Evolutionary conservation across 2,113 vertebrate genomes (phyloP).

Genomic region (Phaethon lepturus): DNA sequence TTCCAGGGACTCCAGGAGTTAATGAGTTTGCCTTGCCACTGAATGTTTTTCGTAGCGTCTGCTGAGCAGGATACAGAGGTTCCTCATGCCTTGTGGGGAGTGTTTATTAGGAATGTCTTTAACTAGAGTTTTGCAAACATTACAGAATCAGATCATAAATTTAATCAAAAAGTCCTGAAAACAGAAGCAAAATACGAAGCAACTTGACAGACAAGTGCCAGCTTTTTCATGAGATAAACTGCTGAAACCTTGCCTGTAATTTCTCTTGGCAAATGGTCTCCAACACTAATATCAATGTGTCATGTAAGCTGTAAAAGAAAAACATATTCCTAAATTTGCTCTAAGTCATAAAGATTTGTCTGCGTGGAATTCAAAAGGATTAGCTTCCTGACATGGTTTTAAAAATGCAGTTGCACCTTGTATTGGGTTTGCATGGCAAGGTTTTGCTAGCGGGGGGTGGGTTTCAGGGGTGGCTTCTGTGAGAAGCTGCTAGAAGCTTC

Average conservation of each 20-base stretch:
- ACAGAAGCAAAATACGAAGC: conserved; percentile 24
- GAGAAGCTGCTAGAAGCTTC: too few species aligned
- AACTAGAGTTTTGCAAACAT: not conserved
- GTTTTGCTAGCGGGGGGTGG: too few species aligned
- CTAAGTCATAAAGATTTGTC: not conserved
- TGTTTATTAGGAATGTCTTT: conserved; percentile 13
- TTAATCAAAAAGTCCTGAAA: not conserved
- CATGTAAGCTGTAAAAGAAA: conserved; percentile 56
- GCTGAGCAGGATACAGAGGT: not conserved
- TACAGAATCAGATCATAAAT: not conserved
- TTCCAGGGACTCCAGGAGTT: not conserved
- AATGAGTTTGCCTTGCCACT: not conserved
- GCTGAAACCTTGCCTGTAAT: conserved; percentile 48
- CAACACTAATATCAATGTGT: conserved; percentile 33
- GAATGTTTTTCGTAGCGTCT: not conserved
- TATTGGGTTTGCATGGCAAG: too few species aligned
- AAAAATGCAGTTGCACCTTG: not conserved
- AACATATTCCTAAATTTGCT: conserved; percentile 40
- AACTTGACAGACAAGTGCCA: conserved; percentile 38
- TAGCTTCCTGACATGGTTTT: not conserved
- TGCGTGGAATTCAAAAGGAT: not conserved
- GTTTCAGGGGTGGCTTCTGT: too few species aligned
- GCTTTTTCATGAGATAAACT: conserved; percentile 18
- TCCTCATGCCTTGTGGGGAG: not conserved
- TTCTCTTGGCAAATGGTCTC: conserved; percentile 56